A percentile compares a stretch with the other conserved stretches of the same genome.
phyloP scores from a whole-genome alignment of 2,113 vertebrate genomes.

The Psittacula cyanocephala region DNA sequence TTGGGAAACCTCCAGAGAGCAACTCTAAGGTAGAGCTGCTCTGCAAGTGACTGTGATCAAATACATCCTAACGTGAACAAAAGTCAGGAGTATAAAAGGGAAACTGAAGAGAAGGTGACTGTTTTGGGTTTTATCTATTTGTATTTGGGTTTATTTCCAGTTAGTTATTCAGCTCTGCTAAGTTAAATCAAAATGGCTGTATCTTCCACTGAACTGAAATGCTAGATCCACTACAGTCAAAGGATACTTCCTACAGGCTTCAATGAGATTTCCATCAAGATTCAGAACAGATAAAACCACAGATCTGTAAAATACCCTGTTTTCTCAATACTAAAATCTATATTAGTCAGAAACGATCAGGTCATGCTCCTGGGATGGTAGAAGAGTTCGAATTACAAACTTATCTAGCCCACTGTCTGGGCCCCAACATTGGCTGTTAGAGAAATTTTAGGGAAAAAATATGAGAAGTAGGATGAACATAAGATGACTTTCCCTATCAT shows the following conservation, averaged over 20 bases:
- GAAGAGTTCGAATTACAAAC: neutral
- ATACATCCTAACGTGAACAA: neutral
- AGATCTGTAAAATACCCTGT: neutral
- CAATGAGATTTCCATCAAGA: neutral
- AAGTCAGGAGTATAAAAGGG: neutral
- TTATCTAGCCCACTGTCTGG: neutral
- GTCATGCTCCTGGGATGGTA: neutral
- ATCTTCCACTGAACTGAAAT: neutral
- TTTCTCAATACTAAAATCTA: neutral
- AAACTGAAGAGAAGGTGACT: neutral
- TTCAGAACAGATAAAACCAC: neutral
- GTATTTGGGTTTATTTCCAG: neutral
- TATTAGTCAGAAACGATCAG: neutral
- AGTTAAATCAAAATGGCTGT: neutral
- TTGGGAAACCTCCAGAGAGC: neutral
- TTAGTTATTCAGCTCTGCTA: neutral
- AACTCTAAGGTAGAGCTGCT: neutral
- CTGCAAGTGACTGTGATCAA: neutral
- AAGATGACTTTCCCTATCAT: neutral
- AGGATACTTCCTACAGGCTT: neutral
- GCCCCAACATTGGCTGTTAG: neutral
- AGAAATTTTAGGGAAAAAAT: neutral
- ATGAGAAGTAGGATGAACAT: neutral
- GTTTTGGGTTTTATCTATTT: neutral
- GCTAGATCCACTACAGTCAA: neutral